Base-by-base conservation (phyloP, 2,888 invertebrate genomes). In the Deilephila porcellus region DNA sequence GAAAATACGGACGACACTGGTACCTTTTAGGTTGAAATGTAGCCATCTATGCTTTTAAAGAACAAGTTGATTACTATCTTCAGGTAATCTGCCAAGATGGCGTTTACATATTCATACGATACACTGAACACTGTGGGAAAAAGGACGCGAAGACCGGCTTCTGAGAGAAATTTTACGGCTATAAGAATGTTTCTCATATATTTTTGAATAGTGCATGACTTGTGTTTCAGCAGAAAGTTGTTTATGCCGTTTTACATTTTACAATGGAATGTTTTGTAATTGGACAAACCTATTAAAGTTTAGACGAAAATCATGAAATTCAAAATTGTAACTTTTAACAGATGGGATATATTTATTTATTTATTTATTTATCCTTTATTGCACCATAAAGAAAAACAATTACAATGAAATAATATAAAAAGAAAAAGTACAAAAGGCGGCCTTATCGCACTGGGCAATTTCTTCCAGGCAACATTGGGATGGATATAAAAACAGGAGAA, bases 51-150 rank as follows among this genome's bases (percentile, higher is more conserved):
- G 52, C 52, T 25, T 67, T 67, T 52, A 67, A 67, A 67, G 25
- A 67, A 17, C 52, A 52, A 52, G 52, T 67, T 67, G 45, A 67
- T 67, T 63, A 37, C 67, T 52, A 67, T 67, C 67, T 67, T 20
- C 45, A 25, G 17, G 45, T 67, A 67, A 67, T 67, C 67, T 52
- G 45, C 63, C 63, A 45, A 67, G 67, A 67, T 52, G 52, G 17
- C 17, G 67, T 67, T 67, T 67, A 67, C 67, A 67, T 67, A 67
- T 67, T 67, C 67, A 67, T 67, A 67, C 52, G 25, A 67, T 52
- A 45, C 20, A n/a, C 37, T 64, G 67, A 67, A 52, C 67, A 25
- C 52, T 52, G 67, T 67, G 67, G 52, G 67, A 67, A 67, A 67
- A 67, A 67, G 67, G 67, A 67, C 52, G 67, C 45, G 17, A 52